phyloP scores from a whole-genome alignment of 2,797 vertebrate genomes.

The Sebastiscus tertius region DNA sequence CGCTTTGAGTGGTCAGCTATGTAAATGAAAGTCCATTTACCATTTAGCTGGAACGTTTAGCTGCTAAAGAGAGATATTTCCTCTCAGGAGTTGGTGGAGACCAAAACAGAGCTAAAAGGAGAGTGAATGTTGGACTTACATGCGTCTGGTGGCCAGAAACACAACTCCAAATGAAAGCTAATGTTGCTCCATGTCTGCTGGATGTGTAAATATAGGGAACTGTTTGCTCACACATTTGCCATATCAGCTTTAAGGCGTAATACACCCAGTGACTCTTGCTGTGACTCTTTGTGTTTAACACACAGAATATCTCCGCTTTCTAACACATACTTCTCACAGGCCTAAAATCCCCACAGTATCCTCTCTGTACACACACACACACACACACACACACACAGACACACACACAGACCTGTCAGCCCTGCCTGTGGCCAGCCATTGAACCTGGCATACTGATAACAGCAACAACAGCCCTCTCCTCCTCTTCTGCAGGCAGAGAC shows the following conservation, averaged over 20 bases:
- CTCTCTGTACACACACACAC: not conserved
- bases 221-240: not conserved
- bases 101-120: not conserved
- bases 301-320: not conserved
- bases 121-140: not conserved
- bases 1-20: too few relatives aligned
- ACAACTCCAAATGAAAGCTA: not conserved
- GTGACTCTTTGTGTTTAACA: not conserved
- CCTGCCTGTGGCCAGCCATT: constrained; percentile 41
- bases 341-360: not conserved
- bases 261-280: not conserved
- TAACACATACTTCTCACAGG: not conserved
- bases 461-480: constrained; percentile 37
- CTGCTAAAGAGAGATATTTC: not conserved
- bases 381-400: too few relatives aligned
- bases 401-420: constrained; percentile 18
- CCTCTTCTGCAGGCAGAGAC: constrained; percentile 37
- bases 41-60: not conserved
- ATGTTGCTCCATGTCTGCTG: not conserved
- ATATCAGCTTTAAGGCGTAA: not conserved
- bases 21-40: too few relatives aligned
- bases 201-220: not conserved
- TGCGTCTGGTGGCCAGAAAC: not conserved
- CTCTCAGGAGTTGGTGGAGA: not conserved
- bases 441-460: constrained; percentile 56